phyloP scores from a whole-genome alignment of 2,888 invertebrate genomes.

The Euproctis similis region DNA sequence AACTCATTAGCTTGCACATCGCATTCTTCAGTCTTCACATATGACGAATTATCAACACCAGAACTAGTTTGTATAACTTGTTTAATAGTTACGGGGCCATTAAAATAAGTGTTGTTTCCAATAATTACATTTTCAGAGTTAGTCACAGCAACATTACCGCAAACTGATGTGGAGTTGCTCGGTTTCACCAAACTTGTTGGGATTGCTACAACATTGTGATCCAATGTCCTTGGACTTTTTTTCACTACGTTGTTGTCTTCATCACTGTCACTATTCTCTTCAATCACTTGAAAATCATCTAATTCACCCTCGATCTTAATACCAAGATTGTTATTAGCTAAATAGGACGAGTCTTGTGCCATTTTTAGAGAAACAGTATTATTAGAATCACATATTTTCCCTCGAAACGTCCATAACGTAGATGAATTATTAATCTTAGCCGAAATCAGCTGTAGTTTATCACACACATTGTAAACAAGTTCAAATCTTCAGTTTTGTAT shows the following conservation, averaged over 20 bases:
- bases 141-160: conserved; percentile 79
- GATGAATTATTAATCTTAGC: too few relatives aligned
- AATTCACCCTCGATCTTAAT: conserved; percentile 50
- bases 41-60: conserved; percentile 51
- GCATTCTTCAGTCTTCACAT: conserved; percentile 41
- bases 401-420: too few relatives aligned
- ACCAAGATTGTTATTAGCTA: conserved; percentile 28
- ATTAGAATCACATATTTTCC: too few relatives aligned
- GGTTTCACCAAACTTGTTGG: conserved; percentile 36
- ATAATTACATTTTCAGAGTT: conserved; percentile 84
- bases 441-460: too few relatives aligned
- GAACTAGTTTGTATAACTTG: conserved; percentile 77
- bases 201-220: conserved; percentile 25
- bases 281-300: conserved; percentile 48
- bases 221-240: conserved; percentile 22
- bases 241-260: conserved; percentile 25
- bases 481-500: too few relatives aligned
- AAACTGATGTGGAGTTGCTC: conserved; percentile 27
- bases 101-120: conserved; percentile 84
- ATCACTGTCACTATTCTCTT: conserved; percentile 40
- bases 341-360: conserved; percentile 27
- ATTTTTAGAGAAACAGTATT: too few relatives aligned
- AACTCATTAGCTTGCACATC: conserved; percentile 9
- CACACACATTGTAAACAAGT: too few relatives aligned
- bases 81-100: conserved; percentile 86